These are phyloP conservation scores for Podocnemis expansa DNA, from an alignment of 2,113 vertebrate genomes.

Conservation along the genomic window DNA sequence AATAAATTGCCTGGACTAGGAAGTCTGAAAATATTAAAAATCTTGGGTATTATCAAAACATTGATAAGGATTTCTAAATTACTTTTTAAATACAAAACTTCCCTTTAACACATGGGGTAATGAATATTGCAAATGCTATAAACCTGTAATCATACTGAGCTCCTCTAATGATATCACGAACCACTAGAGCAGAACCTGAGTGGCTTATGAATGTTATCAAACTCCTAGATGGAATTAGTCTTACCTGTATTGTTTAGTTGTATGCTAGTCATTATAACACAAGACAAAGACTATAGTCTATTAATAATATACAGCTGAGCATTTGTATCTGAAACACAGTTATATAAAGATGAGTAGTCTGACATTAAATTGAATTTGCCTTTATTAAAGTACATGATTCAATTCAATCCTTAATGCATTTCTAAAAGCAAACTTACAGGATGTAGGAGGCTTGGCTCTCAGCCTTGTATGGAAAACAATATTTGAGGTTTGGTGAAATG, in stretches of 20 bases:
- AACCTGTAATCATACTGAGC: slow-evolving; percentile 57
- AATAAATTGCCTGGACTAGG: not conserved
- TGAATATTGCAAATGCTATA: slow-evolving; percentile 24
- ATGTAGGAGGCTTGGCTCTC: not conserved
- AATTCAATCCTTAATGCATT: not conserved
- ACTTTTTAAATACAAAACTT: not conserved
- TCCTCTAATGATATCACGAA: slow-evolving; percentile 59
- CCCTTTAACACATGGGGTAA: slow-evolving; percentile 2
- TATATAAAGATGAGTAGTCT: slow-evolving; percentile 52
- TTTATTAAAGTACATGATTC: not conserved
- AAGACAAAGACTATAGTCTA: slow-evolving; percentile 64
- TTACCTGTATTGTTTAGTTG: slow-evolving; percentile 49
- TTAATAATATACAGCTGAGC: slow-evolving; percentile 69
- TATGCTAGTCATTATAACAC: slow-evolving; percentile 76
- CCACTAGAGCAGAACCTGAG: slow-evolving; percentile 55
- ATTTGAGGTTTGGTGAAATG: not conserved
- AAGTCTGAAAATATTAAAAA: no score
- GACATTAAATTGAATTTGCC: slow-evolving; percentile 11
- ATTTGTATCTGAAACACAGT: slow-evolving; percentile 53
- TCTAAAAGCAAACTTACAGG: not conserved
- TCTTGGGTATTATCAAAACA: not conserved
- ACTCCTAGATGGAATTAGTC: slow-evolving; percentile 69
- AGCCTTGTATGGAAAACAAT: not conserved
- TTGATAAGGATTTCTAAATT: slow-evolving; percentile 13
- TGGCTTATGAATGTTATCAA: slow-evolving; percentile 76